Evolutionary conservation across 2,888 invertebrate genomes (phyloP), one percentile per base, ranked within the genome.

Genomic region (Calliphora vomitoria): DNA sequence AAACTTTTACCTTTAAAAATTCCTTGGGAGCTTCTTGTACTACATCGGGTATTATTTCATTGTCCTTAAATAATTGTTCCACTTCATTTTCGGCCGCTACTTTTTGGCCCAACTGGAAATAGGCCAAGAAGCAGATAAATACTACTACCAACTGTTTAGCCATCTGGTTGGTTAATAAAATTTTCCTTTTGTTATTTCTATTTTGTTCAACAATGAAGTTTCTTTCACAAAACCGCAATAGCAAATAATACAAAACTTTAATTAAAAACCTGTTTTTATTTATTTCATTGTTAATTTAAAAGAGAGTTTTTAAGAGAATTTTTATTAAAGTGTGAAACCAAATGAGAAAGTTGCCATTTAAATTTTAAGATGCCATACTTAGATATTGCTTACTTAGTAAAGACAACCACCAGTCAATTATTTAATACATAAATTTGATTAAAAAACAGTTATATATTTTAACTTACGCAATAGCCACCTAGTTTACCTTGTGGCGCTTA

Each of bases 41-140:
- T 11, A 91, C 90, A 83, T 92, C 91, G 3, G 91, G 85, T 60
- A 91, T 89, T 47, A 91, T 89, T 87, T 83, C 86, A 68, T 90
- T 78, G 44, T 82, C 71, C 72, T 87, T 80, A 78, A 90, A 90
- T 10, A 83, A 68, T 10, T 79, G 35, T 25, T 88, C 82, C 66
- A 89, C 85, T 3, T 85, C 80, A 47, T 69, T 68, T 4, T 47
- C 64, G 20, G 78, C 79, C 15, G 11, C 31, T 31, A 8, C 31
- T 35, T 62, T 68, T 58, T 74, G 62, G 0, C 11, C 25, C 11
- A 66, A 31, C 20, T 41, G 25, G 0, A 76, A 38, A 62, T 79
- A 68, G 8, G 81, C 69, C 64, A 85, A 20, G 0, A 82, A 13
- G 4, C 11, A 66, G 8, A 75, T 44, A 44, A 85, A 31, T 25